These are phyloP conservation scores for Myrmecophaga tridactyla DNA, from an alignment of 2,113 vertebrate species.

Conservation along the genomic window DNA sequence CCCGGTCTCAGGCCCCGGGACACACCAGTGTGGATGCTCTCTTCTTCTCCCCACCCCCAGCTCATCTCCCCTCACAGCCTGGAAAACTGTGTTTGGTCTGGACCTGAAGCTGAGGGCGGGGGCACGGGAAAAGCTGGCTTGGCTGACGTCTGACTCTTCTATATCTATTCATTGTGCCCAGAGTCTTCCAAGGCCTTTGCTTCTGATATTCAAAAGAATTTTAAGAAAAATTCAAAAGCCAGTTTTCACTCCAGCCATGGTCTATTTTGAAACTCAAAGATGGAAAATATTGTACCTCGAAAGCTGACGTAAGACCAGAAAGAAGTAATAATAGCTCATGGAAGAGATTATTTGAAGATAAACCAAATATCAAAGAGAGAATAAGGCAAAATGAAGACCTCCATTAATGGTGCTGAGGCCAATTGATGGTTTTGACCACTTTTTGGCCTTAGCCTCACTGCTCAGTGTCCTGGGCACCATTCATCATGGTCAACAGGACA, in stretches of 20 bases:
- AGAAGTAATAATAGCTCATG: neutral
- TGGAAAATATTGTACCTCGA: constrained; percentile 1
- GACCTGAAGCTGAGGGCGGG: neutral
- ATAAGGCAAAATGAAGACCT: neutral
- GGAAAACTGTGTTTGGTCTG: neutral
- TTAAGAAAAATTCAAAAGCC: constrained; percentile 9
- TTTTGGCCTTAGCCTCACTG: neutral
- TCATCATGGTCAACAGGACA: neutral
- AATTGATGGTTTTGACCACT: neutral
- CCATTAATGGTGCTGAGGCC: neutral
- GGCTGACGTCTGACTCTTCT: neutral
- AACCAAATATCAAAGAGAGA: neutral
- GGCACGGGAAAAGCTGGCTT: neutral
- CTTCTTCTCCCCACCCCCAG: neutral
- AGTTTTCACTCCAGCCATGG: neutral
- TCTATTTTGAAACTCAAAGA: neutral
- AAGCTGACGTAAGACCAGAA: too few relatives aligned
- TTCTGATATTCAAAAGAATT: constrained; percentile 36
- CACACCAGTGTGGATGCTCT: neutral
- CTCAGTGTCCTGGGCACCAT: neutral
- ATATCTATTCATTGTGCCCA: neutral
- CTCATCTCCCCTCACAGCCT: neutral
- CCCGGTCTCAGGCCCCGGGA: neutral
- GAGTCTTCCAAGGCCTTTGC: neutral
- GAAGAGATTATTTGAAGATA: neutral